Evolutionary conservation across 2,888 invertebrate species (phyloP).

Genomic region (Neoascia interrupta): DNA sequence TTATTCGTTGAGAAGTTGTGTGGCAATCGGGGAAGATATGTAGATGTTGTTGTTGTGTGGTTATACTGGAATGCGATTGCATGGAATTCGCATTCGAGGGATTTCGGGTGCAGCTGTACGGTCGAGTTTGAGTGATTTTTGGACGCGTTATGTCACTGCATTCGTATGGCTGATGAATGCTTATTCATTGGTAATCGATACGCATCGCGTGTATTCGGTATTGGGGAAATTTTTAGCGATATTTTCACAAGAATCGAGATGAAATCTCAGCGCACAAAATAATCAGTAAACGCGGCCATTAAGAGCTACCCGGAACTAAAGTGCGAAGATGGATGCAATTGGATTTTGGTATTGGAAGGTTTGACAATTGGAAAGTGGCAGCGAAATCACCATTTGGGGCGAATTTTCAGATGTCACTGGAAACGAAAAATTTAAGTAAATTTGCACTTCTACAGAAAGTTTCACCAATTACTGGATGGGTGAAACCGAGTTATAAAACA

Average conservation of each 20-base stretch:
- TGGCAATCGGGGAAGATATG: conserved; percentile 36
- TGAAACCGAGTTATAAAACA: no score
- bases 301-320: conserved; percentile 68
- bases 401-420: conserved; percentile 22
- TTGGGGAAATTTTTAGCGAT: conserved; percentile 38
- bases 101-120: conserved; percentile 40
- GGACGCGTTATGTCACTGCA: conserved; percentile 52
- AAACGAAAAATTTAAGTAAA: no score
- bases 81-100: conserved; percentile 55
- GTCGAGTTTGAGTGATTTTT: background rate
- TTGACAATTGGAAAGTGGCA: conserved; percentile 56
- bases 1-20: conserved; percentile 41
- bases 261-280: conserved; percentile 40
- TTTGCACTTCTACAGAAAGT: no score
- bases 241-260: conserved; percentile 37
- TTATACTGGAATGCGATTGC: conserved; percentile 62
- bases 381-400: conserved; percentile 32
- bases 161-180: conserved; percentile 19
- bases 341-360: conserved; percentile 15
- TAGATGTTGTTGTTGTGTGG: conserved; percentile 25
- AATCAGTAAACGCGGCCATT: conserved; percentile 66
- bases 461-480: no score
- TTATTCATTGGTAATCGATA: conserved; percentile 25
- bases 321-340: conserved; percentile 68
- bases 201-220: conserved; percentile 31